phyloP scores from a whole-genome alignment of 2,113 vertebrate species.

The Labeo catla region DNA sequence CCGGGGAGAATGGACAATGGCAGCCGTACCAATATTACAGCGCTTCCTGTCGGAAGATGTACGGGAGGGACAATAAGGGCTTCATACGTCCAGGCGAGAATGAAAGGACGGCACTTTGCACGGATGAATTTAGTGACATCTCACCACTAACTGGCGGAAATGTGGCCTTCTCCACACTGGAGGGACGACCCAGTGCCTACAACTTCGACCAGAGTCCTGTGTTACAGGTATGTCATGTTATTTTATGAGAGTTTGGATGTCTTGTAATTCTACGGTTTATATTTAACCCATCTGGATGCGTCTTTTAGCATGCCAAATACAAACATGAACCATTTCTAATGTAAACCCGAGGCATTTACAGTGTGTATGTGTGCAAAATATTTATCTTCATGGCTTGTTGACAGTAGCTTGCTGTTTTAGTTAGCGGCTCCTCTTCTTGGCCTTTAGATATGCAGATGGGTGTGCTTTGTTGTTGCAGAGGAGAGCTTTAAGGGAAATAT shows the following conservation, averaged over 20 bases:
- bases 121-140: slow-evolving; percentile 94
- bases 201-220: slow-evolving; percentile 86
- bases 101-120: slow-evolving; percentile 87
- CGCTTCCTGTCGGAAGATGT: slow-evolving; percentile 85
- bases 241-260: background rate
- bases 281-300: background rate
- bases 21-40: slow-evolving; percentile 94
- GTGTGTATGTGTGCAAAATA: background rate
- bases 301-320: background rate
- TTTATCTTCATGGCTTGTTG: background rate
- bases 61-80: slow-evolving; percentile 70
- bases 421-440: background rate
- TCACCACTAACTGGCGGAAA: slow-evolving; percentile 92
- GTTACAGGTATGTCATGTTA: slow-evolving; percentile 79
- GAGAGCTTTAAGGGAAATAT: slow-evolving; percentile 22
- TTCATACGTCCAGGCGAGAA: slow-evolving; percentile 82
- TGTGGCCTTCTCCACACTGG: slow-evolving; percentile 94
- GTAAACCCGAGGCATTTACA: background rate
- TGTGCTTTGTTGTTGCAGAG: slow-evolving; percentile 21
- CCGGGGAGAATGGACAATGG: slow-evolving; percentile 75
- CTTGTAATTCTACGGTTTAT: background rate
- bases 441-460: slow-evolving; percentile 4
- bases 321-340: background rate
- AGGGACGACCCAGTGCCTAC: slow-evolving; percentile 93
- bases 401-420: slow-evolving; percentile 1